Conservation (phyloP, 2,888 invertebrate species). For the Lymantria monacha region DNA sequence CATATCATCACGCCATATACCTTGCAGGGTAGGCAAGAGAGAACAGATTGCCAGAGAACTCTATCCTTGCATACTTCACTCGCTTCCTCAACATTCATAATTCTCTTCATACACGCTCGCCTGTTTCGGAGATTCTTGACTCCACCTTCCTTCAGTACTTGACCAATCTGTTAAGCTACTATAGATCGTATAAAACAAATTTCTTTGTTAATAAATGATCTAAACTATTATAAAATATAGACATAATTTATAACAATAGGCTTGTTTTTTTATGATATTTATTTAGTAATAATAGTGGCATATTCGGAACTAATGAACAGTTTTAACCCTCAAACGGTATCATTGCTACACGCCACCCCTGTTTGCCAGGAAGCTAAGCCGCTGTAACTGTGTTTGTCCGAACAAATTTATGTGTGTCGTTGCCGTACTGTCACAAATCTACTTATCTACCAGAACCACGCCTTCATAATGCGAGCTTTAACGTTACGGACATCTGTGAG, state of each 20-base stretch:
- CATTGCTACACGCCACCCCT: slow-evolving; percentile 60
- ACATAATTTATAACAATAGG: slow-evolving; percentile 1
- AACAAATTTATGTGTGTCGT: slow-evolving; percentile 74
- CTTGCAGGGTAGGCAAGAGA: no score
- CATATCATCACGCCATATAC: no score
- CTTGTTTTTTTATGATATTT: slow-evolving; percentile 28
- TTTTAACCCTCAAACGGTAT: slow-evolving; percentile 63
- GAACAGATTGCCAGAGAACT: no score
- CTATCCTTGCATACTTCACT: no score
- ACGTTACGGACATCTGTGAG: slow-evolving; percentile 58
- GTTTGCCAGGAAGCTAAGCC: slow-evolving; percentile 77
- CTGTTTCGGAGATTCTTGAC: no score
- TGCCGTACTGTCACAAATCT: slow-evolving; percentile 76
- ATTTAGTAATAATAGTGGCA: slow-evolving; percentile 39
- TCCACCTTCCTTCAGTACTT: no score
- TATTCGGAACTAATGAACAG: slow-evolving; percentile 58
- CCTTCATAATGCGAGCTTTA: slow-evolving; percentile 61
- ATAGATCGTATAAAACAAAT: no score
- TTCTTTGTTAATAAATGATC: no score
- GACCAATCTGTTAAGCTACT: no score
- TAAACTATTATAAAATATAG: no score
- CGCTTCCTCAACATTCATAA: no score
- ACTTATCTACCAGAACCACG: slow-evolving; percentile 79
- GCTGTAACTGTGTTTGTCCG: slow-evolving; percentile 74
- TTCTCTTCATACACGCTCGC: no score